Conservation (phyloP, 1,140 invertebrate genomes). For the Cherax quadricarinatus region DNA sequence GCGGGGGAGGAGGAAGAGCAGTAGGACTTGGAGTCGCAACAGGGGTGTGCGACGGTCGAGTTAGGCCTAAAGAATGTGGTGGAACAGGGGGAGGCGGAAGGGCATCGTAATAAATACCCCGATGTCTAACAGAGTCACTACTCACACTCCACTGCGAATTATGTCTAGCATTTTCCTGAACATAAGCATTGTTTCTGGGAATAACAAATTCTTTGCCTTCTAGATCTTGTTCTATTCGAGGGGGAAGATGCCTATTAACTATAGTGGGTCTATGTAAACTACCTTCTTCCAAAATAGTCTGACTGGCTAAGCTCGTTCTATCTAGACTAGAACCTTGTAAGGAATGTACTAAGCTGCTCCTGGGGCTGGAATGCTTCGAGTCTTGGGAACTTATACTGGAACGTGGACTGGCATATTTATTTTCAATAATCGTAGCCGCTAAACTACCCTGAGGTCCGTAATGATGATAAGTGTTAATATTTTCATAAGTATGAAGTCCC, state of each 20-base stretch:
- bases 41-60: conserved; percentile 58
- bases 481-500: conserved; percentile 72
- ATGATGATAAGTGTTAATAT: conserved; percentile 67
- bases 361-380: conserved; percentile 79
- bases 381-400: conserved; percentile 79
- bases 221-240: conserved; percentile 73
- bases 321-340: conserved; percentile 73
- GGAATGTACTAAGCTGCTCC: conserved; percentile 77
- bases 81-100: conserved; percentile 59
- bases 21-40: conserved; percentile 65
- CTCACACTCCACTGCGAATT: conserved; percentile 71
- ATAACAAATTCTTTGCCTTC: conserved; percentile 80
- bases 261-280: conserved; percentile 53
- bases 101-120: conserved; percentile 59
- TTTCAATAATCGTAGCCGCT: conserved; percentile 73
- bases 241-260: conserved; percentile 65
- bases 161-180: conserved; percentile 72
- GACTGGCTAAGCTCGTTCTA: conserved; percentile 68
- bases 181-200: conserved; percentile 84
- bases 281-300: conserved; percentile 67
- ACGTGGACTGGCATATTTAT: conserved; percentile 76
- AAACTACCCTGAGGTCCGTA: conserved; percentile 67
- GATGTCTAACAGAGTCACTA: conserved; percentile 59
- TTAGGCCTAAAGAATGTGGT: conserved; percentile 48
- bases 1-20: conserved; percentile 73